phyloP scores from a whole-genome alignment of 2,888 invertebrate species.

The Limnephilus lunatus region DNA sequence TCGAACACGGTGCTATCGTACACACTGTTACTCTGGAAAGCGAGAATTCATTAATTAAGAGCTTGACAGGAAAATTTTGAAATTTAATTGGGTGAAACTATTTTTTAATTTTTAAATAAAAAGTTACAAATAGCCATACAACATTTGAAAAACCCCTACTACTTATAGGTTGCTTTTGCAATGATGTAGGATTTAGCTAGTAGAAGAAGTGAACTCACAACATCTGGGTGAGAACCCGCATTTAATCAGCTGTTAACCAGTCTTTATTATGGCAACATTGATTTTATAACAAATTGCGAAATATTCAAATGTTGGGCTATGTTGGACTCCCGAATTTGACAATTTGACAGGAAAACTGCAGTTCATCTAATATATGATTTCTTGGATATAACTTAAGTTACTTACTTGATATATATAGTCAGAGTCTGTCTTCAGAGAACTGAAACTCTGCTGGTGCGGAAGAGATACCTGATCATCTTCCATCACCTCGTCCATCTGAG shows the following conservation, averaged over 20 bases:
- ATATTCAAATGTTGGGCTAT: not conserved
- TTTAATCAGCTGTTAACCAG: no score
- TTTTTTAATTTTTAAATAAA: no score
- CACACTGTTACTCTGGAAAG: slow-evolving; percentile 81
- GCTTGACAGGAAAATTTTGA: not conserved
- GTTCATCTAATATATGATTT: no score
- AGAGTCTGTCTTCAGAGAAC: slow-evolving; percentile 85
- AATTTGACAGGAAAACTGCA: slow-evolving; percentile 52
- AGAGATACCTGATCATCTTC: slow-evolving; percentile 87
- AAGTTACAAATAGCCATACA: no score
- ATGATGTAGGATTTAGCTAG: no score
- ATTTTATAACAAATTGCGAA: not conserved
- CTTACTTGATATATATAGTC: slow-evolving; percentile 85
- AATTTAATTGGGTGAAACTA: not conserved
- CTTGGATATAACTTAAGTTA: not conserved
- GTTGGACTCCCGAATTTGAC: not conserved
- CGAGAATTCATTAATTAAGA: not conserved
- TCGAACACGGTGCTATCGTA: slow-evolving; percentile 86
- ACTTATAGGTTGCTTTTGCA: no score
- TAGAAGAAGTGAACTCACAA: no score
- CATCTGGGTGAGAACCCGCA: no score
- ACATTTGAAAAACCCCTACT: no score
- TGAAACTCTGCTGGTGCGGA: slow-evolving; percentile 86
- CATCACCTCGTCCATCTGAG: slow-evolving; percentile 86
- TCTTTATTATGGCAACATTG: not conserved